Conservation (phyloP, 2,797 vertebrate species). For the Eremophila alpestris region DNA sequence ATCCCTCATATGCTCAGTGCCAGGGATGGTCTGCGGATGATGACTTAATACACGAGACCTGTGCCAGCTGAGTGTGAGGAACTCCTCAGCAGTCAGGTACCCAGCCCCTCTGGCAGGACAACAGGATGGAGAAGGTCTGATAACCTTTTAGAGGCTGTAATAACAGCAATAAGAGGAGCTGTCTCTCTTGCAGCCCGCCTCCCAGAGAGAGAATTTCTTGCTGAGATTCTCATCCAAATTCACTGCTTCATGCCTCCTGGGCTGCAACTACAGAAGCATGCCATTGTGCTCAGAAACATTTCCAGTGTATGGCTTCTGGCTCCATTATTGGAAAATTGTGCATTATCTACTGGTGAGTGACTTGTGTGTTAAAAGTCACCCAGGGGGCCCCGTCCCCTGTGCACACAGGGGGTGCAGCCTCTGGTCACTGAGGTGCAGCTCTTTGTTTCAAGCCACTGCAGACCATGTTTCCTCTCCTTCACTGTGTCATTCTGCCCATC, state of each 20-base stretch:
- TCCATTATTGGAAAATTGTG: conserved; percentile 20
- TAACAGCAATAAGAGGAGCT: conserved; percentile 11
- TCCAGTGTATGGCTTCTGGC: background rate
- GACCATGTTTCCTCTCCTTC: background rate
- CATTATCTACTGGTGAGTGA: background rate
- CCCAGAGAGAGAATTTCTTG: background rate
- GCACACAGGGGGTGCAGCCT: background rate
- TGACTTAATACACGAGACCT: background rate
- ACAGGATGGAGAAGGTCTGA: background rate
- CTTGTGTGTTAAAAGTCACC: background rate
- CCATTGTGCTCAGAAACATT: background rate
- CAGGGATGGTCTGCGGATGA: background rate
- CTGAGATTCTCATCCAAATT: conserved; percentile 35
- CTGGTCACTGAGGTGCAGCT: background rate
- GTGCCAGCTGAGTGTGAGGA: background rate
- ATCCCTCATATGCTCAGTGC: background rate
- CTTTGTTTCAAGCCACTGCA: background rate
- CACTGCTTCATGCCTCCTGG: conserved; percentile 2
- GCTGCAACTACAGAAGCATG: background rate
- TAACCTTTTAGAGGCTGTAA: background rate
- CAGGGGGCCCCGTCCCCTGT: background rate
- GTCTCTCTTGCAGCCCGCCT: background rate
- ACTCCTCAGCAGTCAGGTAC: background rate
- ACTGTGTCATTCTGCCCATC: no score
- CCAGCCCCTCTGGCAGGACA: background rate